Base-by-base conservation (phyloP, 2,113 vertebrate species). In the Gallinago media region DNA sequence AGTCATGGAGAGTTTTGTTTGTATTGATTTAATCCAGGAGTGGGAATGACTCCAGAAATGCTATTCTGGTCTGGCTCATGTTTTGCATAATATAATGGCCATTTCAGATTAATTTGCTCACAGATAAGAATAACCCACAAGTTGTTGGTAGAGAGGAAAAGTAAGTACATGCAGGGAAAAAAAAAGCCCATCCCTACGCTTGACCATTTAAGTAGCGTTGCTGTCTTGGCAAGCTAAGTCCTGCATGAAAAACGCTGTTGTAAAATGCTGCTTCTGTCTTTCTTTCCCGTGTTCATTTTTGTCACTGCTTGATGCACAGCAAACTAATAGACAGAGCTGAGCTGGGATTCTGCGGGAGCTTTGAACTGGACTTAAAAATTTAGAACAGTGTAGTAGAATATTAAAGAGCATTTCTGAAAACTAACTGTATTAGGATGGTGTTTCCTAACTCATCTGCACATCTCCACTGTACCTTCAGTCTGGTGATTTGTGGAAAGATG, bases 1-100 rank as follows among this genome's bases (percentile, higher is more conserved):
- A 88, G 92, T 70, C 40, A 3, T 89, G 74, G 62, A 85, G 85
- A 61, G 82, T 50, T 95, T 92, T 89, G 77, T 91, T 96, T 93
- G 66, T 85, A 85, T 85, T 73, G 87, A 93, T 96, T 59, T 65
- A 46, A 54, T 88, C 56, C 32, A 70, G 72, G 40, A 59, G 26
- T 12, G 36, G 44, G 81, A 85, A 61, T 49, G 52, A 19, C 70
- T 91, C 65, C 73, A 80, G 29, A 91, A 91, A 82, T 61, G 36
- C 38, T 77, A 2, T 78, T 94, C 58, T 58, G 52, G 5, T 85
- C 56, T 83, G 86, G 67, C 46, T 83, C 3, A 5, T 76, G 56
- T 58, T 94, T 70, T 82, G 58, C 5, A 1, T 85, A 42, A 75
- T 26, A 47, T 55, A 62, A 29, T 38, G 17, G 15, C 46, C 14